These are phyloP conservation scores for Ataeniobius toweri DNA, from an alignment of 2,797 vertebrate genomes.

Conservation along the genomic window DNA sequence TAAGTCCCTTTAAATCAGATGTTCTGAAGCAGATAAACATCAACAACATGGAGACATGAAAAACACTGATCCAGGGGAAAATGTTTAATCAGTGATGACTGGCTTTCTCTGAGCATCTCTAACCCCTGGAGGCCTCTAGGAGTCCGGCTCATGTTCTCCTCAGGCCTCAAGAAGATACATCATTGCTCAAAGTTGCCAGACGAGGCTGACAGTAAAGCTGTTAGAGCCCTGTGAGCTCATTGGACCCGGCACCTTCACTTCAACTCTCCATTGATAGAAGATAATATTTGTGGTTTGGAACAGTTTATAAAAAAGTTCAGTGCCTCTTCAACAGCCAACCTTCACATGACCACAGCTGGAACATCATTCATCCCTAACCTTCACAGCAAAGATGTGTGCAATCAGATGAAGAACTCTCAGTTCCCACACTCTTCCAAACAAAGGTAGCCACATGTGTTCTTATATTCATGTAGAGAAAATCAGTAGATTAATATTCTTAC, in stretches of 20 bases:
- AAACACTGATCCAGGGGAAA: no score
- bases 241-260: not conserved
- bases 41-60: no score
- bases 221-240: not conserved
- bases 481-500: not conserved
- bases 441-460: not conserved
- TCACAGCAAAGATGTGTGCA: no score
- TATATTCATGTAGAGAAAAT: not conserved
- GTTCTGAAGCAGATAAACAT: no score
- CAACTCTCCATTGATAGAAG: not conserved
- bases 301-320: not conserved
- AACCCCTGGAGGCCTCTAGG: no score
- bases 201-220: not conserved
- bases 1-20: no score
- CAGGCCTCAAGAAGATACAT: not conserved
- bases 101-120: no score
- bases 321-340: not conserved
- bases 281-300: not conserved
- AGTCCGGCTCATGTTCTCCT: no score
- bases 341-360: not conserved
- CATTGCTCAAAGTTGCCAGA: not conserved
- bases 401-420: no score
- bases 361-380: no score
- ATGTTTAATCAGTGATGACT: no score
- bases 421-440: no score